These are phyloP conservation scores for Microplitis manilae DNA, from an alignment of 2,888 invertebrate species.

Conservation along the genomic window DNA sequence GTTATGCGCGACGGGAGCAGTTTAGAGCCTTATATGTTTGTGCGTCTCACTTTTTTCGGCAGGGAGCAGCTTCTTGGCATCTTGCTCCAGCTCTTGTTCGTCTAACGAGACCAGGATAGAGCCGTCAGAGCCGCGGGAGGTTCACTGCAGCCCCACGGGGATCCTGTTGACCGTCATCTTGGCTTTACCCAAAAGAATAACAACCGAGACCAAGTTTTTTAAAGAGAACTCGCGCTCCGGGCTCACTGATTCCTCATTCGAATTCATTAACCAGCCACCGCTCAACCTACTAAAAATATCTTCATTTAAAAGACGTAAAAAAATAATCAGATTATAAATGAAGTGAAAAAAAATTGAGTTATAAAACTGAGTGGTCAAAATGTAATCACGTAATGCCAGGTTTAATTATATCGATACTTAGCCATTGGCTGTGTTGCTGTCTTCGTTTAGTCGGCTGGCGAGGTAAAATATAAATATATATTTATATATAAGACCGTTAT, in stretches of 20 bases:
- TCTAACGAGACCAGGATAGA: slow-evolving; percentile 63
- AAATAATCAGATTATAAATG: slow-evolving; percentile 1
- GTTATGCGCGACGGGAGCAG: slow-evolving; percentile 67
- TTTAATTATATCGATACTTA: slow-evolving; percentile 25
- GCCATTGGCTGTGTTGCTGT: slow-evolving; percentile 5
- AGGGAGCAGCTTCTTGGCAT: slow-evolving; percentile 44
- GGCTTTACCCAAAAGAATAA: slow-evolving; percentile 69
- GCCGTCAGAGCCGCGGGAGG: slow-evolving; percentile 72
- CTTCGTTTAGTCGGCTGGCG: background rate
- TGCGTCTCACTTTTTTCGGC: slow-evolving; percentile 42
- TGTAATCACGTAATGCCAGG: slow-evolving; percentile 23
- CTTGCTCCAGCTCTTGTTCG: slow-evolving; percentile 42
- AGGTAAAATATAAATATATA: slow-evolving; percentile 6
- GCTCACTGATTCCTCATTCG: slow-evolving; percentile 28
- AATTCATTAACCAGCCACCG: slow-evolving; percentile 50
- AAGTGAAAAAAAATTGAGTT: slow-evolving; percentile 1
- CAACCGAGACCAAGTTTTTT: slow-evolving; percentile 33
- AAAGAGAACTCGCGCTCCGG: slow-evolving; percentile 29
- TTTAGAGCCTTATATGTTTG: slow-evolving; percentile 54
- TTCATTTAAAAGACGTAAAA: slow-evolving; percentile 5
- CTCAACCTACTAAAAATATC: background rate
- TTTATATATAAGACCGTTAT: slow-evolving; percentile 50
- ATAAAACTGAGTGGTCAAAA: background rate
- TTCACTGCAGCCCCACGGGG: slow-evolving; percentile 62
- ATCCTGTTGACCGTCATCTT: slow-evolving; percentile 70